Evolutionary conservation across 2,113 vertebrate species (phyloP), one percentile per base, ranked within the genome.

Genomic region (Tetrao urogallus): DNA sequence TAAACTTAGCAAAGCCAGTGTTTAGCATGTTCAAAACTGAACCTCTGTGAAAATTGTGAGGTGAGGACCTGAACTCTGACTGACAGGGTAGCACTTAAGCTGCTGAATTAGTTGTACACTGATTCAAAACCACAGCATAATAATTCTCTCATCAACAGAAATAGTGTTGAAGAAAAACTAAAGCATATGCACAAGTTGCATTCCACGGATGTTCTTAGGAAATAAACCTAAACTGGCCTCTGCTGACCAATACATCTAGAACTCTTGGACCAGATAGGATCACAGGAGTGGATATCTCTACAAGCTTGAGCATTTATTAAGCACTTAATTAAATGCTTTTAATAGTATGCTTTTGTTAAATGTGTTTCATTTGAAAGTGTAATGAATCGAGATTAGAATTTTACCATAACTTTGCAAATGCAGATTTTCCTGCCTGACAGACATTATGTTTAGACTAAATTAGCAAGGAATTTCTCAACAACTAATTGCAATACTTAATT

Each of bases 381-480:
- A 11, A 58, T 63, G 30, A 93, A 67, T 58, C 85, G 54, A 90
- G 42, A 83, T 93, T 10, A 38, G n/a, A 85, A 88, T 8, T 27
- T 48, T 78, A 38, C 54, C 57, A 36, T 80, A 40, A 66, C 36
- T 91, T 81, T 89, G 50, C 16, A 30, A 66, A 77, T 74, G 57
- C 42, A 42, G 12, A 56, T 38, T 78, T 89, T 88, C 77, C 71
- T 88, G 63, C 20, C 30, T 54, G 75, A 45, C 82, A 36, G 56
- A 56, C 66, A 83, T 63, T 70, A 56, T 18, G 91, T 89, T 32
- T 50, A 89, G 45, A 13, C 72, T 8, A 80, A 70, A 50, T 70
- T 83, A n/a, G 85, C 52, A 70, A 45, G 60, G 61, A 75, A 25
- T 89, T 93, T 96, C 77, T 79, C n/a, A 7, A 20, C 60, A 77